Evolutionary conservation across 2,888 invertebrate species (phyloP).

Genomic region (Pimpla rufipes): DNA sequence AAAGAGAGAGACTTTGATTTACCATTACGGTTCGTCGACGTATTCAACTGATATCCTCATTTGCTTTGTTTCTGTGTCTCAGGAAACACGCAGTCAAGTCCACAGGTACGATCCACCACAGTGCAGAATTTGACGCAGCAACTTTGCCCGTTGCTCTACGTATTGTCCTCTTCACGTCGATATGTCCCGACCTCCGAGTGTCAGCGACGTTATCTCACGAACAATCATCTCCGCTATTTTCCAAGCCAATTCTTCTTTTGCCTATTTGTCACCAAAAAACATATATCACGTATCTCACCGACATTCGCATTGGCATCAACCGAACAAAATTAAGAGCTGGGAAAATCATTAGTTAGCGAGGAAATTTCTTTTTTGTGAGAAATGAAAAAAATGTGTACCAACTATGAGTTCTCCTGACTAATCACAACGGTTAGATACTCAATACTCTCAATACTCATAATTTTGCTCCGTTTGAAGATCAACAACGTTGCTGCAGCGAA

Average conservation of each 20-base stretch:
- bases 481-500: too few species aligned
- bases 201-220: conserved; percentile 96
- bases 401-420: too few species aligned
- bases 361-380: too few species aligned
- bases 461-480: too few species aligned
- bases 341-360: too few species aligned
- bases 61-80: conserved; percentile 11
- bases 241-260: conserved; percentile 98
- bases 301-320: too few species aligned
- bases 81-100: not conserved
- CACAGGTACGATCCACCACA: conserved; percentile 6
- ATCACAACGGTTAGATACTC: too few species aligned
- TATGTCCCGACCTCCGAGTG: conserved; percentile 86
- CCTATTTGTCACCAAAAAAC: conserved; percentile 81
- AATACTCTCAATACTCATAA: too few species aligned
- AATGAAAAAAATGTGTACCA: too few species aligned
- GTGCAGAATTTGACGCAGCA: conserved; percentile 68
- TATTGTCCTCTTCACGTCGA: conserved; percentile 77
- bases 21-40: conserved; percentile 11
- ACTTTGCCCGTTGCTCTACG: conserved; percentile 31
- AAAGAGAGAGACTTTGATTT: conserved; percentile 37
- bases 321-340: too few species aligned
- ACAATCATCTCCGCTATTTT: conserved; percentile 99
- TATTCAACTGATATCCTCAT: conserved; percentile 22
- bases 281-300: not conserved